These are phyloP conservation scores for Acanthacorydalis orientalis DNA, from an alignment of 2,888 invertebrate genomes.

Conservation along the genomic window DNA sequence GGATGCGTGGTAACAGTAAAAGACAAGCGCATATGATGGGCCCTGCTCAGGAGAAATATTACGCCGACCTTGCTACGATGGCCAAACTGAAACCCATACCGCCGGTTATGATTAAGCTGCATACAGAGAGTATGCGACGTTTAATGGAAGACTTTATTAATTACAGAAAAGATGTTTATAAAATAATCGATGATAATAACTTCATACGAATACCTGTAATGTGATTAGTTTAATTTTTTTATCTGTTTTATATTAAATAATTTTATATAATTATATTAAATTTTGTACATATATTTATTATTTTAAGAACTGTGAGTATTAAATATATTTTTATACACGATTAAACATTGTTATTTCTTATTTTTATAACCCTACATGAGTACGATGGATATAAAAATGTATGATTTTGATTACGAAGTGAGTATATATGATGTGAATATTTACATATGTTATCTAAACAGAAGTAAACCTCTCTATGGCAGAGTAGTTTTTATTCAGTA, in stretches of 20 bases:
- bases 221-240: not conserved
- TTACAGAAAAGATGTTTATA: slow-evolving; percentile 48
- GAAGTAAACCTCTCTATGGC: no score
- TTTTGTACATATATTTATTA: no score
- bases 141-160: slow-evolving; percentile 41
- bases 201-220: slow-evolving; percentile 23
- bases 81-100: slow-evolving; percentile 44
- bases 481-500: no score
- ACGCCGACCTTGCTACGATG: slow-evolving; percentile 45
- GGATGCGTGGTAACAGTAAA: slow-evolving; percentile 44
- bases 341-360: no score
- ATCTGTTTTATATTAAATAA: not conserved
- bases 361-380: no score
- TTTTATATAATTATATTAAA: no score
- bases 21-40: slow-evolving; percentile 76
- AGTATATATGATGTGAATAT: no score
- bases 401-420: no score
- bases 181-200: slow-evolving; percentile 46
- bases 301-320: no score
- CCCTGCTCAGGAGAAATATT: slow-evolving; percentile 50
- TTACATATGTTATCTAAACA: no score
- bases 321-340: no score
- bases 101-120: slow-evolving; percentile 47
- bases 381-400: no score
- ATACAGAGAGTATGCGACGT: slow-evolving; percentile 41